These are phyloP conservation scores for Capromys pilorides DNA, from an alignment of 2,797 vertebrate species.

Conservation along the genomic window DNA sequence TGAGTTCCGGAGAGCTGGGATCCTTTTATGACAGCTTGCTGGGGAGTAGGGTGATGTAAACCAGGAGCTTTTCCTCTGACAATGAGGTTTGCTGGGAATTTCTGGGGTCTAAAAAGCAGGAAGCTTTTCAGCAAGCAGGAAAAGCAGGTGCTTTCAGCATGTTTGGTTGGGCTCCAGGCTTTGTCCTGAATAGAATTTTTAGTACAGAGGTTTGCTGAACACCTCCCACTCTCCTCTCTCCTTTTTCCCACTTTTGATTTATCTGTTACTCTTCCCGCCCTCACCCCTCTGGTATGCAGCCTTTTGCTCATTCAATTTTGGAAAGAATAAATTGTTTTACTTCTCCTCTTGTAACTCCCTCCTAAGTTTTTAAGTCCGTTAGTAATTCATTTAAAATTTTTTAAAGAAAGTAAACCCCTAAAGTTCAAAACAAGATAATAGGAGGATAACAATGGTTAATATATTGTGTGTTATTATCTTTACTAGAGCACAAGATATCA, in stretches of 20 bases:
- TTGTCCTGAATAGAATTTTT: neutral
- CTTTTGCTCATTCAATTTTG: constrained; percentile 16
- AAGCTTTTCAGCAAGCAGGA: too few species aligned
- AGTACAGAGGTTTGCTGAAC: neutral
- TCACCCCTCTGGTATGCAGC: neutral
- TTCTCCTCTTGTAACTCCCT: neutral
- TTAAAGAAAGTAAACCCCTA: too few species aligned
- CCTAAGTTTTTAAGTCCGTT: constrained; percentile 2
- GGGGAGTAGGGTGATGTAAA: neutral
- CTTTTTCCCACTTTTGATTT: neutral
- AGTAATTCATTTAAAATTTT: neutral
- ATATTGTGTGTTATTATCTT: too few species aligned
- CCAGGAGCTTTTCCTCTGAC: neutral
- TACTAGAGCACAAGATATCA: too few species aligned
- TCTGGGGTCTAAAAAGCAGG: too few species aligned
- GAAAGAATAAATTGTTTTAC: constrained; percentile 9
- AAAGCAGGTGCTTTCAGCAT: neutral
- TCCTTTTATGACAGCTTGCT: neutral
- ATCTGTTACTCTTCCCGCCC: neutral
- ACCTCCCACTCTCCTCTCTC: neutral
- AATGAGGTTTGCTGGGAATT: neutral
- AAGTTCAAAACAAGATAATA: too few species aligned
- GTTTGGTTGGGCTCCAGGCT: neutral
- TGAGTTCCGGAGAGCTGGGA: neutral
- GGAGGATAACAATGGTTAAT: too few species aligned